These are phyloP conservation scores for Poecilus cupreus DNA, from an alignment of 2,888 invertebrate genomes.

Conservation along the genomic window DNA sequence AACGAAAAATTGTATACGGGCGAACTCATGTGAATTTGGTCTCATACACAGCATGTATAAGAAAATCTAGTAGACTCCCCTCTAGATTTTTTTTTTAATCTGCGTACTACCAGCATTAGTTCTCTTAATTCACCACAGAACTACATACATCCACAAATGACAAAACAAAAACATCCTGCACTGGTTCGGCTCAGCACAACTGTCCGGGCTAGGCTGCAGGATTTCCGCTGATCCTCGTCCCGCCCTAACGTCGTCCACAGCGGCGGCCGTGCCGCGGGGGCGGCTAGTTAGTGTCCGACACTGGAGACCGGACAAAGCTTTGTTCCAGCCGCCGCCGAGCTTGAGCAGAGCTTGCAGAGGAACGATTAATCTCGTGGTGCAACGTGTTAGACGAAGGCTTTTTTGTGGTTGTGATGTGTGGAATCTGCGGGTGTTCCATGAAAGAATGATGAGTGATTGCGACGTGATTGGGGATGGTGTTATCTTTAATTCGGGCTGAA, in stretches of 20 bases:
- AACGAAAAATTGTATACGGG: too few relatives aligned
- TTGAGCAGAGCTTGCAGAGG: neutral
- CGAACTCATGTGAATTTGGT: too few relatives aligned
- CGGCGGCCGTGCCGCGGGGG: neutral
- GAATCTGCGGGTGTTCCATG: neutral
- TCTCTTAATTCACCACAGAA: neutral
- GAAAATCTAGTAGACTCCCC: too few relatives aligned
- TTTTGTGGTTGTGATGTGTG: neutral
- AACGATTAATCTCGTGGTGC: neutral
- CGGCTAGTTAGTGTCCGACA: conserved; percentile 7
- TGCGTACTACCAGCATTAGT: too few relatives aligned
- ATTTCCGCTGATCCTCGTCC: conserved; percentile 10
- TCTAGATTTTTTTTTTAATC: too few relatives aligned
- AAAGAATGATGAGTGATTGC: conserved; percentile 18
- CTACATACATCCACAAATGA: neutral
- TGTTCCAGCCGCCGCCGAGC: conserved; percentile 1
- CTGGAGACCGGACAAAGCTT: neutral
- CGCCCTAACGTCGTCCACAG: neutral
- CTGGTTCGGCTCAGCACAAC: neutral
- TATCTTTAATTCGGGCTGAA: neutral
- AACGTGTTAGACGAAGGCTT: neutral
- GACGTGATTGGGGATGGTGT: neutral
- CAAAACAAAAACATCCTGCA: neutral
- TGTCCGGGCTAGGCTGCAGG: neutral
- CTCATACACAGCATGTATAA: too few relatives aligned